Evolutionary conservation across 2,888 invertebrate species (phyloP).

Genomic region (Actias luna): DNA sequence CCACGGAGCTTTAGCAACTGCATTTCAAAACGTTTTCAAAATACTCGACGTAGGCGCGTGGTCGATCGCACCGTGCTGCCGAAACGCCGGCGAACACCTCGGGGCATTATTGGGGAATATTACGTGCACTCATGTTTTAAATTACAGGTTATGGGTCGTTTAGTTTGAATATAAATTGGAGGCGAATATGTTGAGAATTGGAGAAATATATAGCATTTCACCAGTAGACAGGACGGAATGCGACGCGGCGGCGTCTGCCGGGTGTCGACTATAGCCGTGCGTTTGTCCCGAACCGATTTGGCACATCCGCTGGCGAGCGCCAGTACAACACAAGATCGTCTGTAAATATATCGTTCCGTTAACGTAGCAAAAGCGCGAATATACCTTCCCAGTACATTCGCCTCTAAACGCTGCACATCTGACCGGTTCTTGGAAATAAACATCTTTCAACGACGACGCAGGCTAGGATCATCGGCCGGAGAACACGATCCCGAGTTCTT

Average conservation of each 20-base stretch:
- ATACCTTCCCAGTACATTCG: slow-evolving; percentile 39
- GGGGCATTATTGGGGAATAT: slow-evolving; percentile 34
- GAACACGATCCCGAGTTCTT: slow-evolving; percentile 25
- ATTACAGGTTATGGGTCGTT: slow-evolving; percentile 40
- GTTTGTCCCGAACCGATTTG: slow-evolving; percentile 76
- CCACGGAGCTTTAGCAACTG: slow-evolving; percentile 73
- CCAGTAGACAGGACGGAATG: slow-evolving; percentile 74
- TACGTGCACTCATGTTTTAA: slow-evolving; percentile 17
- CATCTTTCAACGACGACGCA: slow-evolving; percentile 26
- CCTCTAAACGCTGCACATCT: slow-evolving; percentile 32
- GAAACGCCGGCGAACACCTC: slow-evolving; percentile 44
- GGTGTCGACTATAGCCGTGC: slow-evolving; percentile 59
- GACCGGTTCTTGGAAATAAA: slow-evolving; percentile 39
- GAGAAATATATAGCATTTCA: slow-evolving; percentile 54
- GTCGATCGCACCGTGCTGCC: slow-evolving; percentile 45
- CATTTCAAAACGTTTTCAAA: slow-evolving; percentile 79
- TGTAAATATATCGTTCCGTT: slow-evolving; percentile 71
- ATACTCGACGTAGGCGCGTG: slow-evolving; percentile 61
- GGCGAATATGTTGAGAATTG: slow-evolving; percentile 48
- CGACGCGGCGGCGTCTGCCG: slow-evolving; percentile 74
- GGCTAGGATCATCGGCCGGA: slow-evolving; percentile 31
- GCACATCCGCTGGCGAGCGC: slow-evolving; percentile 76
- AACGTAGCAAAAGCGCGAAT: slow-evolving; percentile 47
- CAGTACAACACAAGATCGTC: slow-evolving; percentile 50
- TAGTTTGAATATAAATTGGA: slow-evolving; percentile 45